Evolutionary conservation across 2,888 invertebrate genomes (phyloP).

Genomic region (Phortica okadai): DNA sequence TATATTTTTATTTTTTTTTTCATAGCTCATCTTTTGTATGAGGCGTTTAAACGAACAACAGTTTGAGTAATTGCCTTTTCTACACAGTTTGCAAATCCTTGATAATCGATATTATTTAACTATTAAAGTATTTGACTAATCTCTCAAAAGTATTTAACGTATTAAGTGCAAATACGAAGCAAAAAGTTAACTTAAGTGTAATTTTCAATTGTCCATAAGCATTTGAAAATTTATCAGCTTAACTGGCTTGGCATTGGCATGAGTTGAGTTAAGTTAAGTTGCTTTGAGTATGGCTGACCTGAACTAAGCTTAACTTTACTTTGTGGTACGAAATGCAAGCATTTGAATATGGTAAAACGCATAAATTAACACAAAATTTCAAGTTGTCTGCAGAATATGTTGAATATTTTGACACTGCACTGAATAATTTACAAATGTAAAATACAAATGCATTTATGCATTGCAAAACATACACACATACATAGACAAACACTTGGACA

Average conservation of each 20-base stretch:
- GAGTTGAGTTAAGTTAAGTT: too few species aligned
- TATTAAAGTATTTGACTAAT: neutral
- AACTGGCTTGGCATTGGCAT: neutral
- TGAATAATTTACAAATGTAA: slow-evolving; percentile 26
- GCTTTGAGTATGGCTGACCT: neutral
- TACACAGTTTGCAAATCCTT: too few species aligned
- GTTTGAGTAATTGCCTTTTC: neutral
- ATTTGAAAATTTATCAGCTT: slow-evolving; percentile 2
- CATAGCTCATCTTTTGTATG: neutral
- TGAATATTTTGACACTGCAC: slow-evolving; percentile 29
- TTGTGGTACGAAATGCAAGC: neutral
- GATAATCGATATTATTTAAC: neutral
- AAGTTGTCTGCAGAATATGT: slow-evolving; percentile 27
- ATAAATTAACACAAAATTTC: slow-evolving; percentile 26
- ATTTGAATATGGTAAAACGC: neutral
- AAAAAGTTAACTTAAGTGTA: neutral
- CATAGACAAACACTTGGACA: slow-evolving; percentile 5
- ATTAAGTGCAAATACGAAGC: neutral
- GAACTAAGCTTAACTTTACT: neutral
- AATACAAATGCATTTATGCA: slow-evolving; percentile 27
- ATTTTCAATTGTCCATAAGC: neutral
- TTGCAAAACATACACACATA: slow-evolving; percentile 16
- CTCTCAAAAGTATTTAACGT: neutral
- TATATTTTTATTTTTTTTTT: neutral
- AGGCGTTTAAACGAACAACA: neutral